Evolutionary conservation across 2,888 invertebrate genomes (phyloP).

Genomic region (Ametastegia equiseti): DNA sequence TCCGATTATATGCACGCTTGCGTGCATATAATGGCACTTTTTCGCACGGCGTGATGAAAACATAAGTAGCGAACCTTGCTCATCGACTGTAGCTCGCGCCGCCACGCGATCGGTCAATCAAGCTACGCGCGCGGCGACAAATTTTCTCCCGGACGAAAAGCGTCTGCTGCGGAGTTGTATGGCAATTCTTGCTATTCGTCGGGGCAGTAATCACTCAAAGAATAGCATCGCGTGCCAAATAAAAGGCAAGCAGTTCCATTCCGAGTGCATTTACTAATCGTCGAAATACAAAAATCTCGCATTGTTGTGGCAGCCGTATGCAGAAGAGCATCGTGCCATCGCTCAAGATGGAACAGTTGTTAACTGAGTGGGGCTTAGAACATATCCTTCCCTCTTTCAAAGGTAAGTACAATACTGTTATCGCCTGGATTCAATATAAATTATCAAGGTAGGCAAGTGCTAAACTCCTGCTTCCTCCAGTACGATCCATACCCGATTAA

Average conservation of each 20-base stretch:
- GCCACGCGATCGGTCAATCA: neutral
- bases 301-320: conserved; percentile 1
- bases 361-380: neutral
- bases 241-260: conserved; percentile 2
- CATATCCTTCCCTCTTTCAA: neutral
- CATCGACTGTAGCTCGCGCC: neutral
- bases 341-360: neutral
- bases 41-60: too few relatives aligned
- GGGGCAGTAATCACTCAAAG: neutral
- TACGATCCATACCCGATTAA: neutral
- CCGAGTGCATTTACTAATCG: neutral
- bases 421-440: neutral
- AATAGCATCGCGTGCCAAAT: conserved; percentile 10
- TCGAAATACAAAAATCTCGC: neutral
- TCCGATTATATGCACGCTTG: too few relatives aligned
- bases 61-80: neutral
- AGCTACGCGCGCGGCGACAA: neutral
- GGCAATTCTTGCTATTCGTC: neutral
- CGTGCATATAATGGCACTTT: too few relatives aligned
- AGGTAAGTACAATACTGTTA: conserved; percentile 5
- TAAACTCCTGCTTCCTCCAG: neutral
- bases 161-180: conserved; percentile 20
- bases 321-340: neutral
- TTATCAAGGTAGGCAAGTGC: neutral
- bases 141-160: conserved; percentile 1